These are phyloP conservation scores for Periparus ater DNA, from an alignment of 2,797 vertebrate species.

Conservation along the genomic window DNA sequence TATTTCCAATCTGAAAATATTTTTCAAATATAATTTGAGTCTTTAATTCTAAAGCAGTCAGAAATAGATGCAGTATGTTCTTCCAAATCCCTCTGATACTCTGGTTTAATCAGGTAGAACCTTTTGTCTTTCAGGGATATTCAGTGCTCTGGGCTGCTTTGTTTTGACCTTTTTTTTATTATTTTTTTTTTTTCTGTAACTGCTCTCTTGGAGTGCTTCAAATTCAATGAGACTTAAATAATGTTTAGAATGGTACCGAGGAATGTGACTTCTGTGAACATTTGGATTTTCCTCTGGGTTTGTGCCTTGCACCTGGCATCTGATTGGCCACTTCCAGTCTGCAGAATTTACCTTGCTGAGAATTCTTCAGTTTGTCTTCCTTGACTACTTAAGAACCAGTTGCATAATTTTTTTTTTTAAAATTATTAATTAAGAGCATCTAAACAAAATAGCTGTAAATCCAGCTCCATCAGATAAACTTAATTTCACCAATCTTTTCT, in stretches of 20 bases:
- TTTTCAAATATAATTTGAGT: neutral
- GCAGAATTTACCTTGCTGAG: neutral
- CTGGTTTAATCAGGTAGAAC: neutral
- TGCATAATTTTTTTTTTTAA: neutral
- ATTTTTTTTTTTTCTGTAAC: neutral
- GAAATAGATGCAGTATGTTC: neutral
- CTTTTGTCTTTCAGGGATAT: neutral
- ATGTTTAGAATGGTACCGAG: neutral
- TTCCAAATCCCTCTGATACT: neutral
- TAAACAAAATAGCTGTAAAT: neutral
- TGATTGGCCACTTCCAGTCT: neutral
- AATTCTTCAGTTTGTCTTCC: neutral
- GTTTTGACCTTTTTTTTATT: neutral
- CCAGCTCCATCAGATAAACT: neutral
- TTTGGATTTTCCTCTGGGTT: neutral
- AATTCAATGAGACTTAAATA: neutral
- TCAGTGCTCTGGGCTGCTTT: neutral
- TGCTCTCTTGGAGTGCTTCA: neutral
- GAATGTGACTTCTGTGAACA: neutral
- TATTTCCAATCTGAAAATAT: neutral
- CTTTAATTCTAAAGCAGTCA: neutral
- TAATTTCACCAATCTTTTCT: neutral
- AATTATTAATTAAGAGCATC: conserved; percentile 7
- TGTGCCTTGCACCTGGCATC: neutral
- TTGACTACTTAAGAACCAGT: neutral